Evolutionary conservation across 2,797 vertebrate species (phyloP), one percentile per base, ranked within the genome.

Genomic region (Sebastes hubbsi): DNA sequence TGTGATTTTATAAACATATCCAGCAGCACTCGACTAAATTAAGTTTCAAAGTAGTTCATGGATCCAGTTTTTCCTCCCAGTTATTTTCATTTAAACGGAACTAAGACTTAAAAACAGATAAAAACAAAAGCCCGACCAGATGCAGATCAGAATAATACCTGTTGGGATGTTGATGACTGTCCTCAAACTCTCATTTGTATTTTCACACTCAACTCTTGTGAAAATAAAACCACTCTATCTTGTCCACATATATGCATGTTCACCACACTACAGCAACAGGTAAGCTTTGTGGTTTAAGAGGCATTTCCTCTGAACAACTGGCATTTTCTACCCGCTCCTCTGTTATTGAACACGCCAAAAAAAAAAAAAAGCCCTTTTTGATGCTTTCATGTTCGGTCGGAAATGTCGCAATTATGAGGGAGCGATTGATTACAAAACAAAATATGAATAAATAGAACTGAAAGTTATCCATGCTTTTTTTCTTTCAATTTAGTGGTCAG

Each of bases 371-470:
- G 36, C 36, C 74, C 5, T 62, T 75, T 83, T 38, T 66, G 91
- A 4, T 92, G 92, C 88, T 22, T 93, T 93, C 86, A 83, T 0
- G 77, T 24, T 49, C 89, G 0, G 78, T 92, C 65, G 89, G 82
- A 91, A 85, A 85, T 70, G 30, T 70, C 49, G 10, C 3, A 29
- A 11, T 77, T 74, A 4, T 1, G 9, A 54, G 3, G 1, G 2
- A 20, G 9, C 8, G 34, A 49, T 24, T n/a, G 32, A 77, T 49
- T 54, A 14, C 2, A 1, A 24, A 60, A 22, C 36, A 20, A 25
- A 71, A 56, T 4, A 12, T 18, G 14, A 61, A 8, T 5, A 32
- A 18, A 30, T 3, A 14, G 6, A 20, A 36, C 1, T 6, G 2
- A 3, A 3, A 30, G 2, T 5, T 54, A 0, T 42, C 2, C 5